phyloP scores from a whole-genome alignment of 2,888 invertebrate species.

The Caenorhabditis sulstoni region DNA sequence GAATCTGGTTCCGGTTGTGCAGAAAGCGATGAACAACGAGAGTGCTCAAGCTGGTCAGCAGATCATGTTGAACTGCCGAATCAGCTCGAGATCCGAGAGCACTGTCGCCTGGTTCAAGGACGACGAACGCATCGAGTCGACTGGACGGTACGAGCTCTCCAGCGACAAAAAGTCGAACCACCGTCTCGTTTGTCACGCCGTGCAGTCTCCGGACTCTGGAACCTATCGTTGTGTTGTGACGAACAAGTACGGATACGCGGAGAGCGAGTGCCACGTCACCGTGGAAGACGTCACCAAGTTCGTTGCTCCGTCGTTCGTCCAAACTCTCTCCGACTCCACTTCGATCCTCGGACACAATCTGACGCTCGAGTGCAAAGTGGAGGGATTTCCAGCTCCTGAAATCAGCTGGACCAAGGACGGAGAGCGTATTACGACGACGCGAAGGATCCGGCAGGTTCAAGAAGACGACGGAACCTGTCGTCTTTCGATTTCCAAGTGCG shows the following conservation, averaged over 20 bases:
- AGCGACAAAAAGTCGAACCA: constrained; percentile 59
- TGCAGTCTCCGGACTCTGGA: constrained; percentile 78
- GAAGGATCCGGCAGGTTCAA: constrained; percentile 66
- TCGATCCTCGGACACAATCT: constrained; percentile 67
- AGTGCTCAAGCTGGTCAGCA: constrained; percentile 71
- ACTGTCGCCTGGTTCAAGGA: constrained; percentile 64
- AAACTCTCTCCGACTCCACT: constrained; percentile 61
- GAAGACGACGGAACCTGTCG: constrained; percentile 70
- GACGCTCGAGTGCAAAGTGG: constrained; percentile 80
- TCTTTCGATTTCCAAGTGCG: constrained; percentile 65
- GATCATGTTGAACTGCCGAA: constrained; percentile 64
- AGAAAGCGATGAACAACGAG: constrained; percentile 69
- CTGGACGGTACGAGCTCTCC: constrained; percentile 66
- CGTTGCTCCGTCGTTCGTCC: constrained; percentile 62
- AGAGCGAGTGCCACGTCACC: constrained; percentile 61
- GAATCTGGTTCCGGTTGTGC: constrained; percentile 56
- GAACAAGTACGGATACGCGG: constrained; percentile 75
- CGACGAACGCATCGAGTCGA: constrained; percentile 60
- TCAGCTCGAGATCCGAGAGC: constrained; percentile 59
- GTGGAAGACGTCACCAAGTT: constrained; percentile 69
- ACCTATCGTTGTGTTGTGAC: constrained; percentile 81
- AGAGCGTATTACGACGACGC: constrained; percentile 67
- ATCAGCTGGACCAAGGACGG: constrained; percentile 78
- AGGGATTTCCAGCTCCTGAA: constrained; percentile 81
- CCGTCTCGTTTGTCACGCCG: constrained; percentile 64